These are phyloP conservation scores for Tapera naevia DNA, from an alignment of 2,797 vertebrate genomes.

Conservation along the genomic window DNA sequence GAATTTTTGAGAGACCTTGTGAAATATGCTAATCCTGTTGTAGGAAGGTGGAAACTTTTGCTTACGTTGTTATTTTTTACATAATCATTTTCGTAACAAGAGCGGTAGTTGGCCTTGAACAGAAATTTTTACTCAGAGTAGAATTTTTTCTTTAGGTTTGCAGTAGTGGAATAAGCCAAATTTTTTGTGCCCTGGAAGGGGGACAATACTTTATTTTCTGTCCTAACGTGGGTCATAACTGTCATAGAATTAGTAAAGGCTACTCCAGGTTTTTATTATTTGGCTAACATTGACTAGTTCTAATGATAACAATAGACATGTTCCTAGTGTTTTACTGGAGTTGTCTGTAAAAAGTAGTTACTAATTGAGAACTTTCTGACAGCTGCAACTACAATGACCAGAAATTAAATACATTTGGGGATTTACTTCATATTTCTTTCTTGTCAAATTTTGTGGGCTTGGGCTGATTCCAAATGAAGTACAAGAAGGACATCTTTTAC, in stretches of 20 bases:
- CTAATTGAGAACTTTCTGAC: background rate
- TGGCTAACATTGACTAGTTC: background rate
- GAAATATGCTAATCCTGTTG: background rate
- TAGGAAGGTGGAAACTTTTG: background rate
- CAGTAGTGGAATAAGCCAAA: too few relatives aligned
- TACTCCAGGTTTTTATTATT: too few relatives aligned
- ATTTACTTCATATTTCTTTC: background rate
- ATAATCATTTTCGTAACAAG: background rate
- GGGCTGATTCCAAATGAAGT: background rate
- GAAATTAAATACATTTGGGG: background rate
- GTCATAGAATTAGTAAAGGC: too few relatives aligned
- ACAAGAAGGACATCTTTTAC: background rate
- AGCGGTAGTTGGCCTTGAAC: background rate
- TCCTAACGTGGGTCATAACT: too few relatives aligned
- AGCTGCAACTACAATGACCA: background rate
- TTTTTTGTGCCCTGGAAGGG: too few relatives aligned
- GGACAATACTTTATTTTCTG: too few relatives aligned
- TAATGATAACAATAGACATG: background rate
- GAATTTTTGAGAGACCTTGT: background rate
- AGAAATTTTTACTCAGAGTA: too few relatives aligned
- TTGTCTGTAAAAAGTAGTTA: background rate
- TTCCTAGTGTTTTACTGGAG: background rate
- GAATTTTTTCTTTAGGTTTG: too few relatives aligned
- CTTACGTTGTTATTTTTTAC: background rate
- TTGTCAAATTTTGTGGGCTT: background rate